These are phyloP conservation scores for Portevinia maculata DNA, from an alignment of 2,888 invertebrate species.

Conservation along the genomic window DNA sequence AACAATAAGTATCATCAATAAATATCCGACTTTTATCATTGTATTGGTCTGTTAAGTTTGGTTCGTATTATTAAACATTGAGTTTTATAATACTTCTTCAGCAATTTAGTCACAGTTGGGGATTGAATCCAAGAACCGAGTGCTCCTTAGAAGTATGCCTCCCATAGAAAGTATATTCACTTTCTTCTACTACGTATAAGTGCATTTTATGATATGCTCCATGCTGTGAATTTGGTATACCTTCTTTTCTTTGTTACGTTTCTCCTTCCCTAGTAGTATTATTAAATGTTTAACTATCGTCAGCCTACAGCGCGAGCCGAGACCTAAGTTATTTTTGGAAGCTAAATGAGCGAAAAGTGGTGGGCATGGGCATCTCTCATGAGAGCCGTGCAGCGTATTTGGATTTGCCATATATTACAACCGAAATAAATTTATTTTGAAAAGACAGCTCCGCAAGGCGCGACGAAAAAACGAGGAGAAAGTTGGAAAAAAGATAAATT, in stretches of 20 bases:
- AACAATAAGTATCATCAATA: too few species aligned
- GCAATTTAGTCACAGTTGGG: too few species aligned
- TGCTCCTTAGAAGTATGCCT: too few species aligned
- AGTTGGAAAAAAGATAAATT: constrained; percentile 51
- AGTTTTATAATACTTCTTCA: too few species aligned
- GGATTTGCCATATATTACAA: constrained; percentile 22
- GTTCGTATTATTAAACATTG: too few species aligned
- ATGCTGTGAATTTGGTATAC: not conserved
- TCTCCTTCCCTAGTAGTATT: not conserved
- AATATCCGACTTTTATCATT: too few species aligned
- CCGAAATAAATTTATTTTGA: constrained; percentile 29
- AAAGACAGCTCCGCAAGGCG: constrained; percentile 2
- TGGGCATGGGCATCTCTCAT: constrained; percentile 24
- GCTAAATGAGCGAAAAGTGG: constrained; percentile 23
- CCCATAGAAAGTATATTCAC: too few species aligned
- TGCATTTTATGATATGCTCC: too few species aligned
- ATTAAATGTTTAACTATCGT: not conserved
- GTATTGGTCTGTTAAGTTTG: too few species aligned
- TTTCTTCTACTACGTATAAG: too few species aligned
- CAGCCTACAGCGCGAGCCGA: constrained; percentile 3
- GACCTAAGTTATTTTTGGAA: constrained; percentile 46
- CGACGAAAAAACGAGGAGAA: constrained; percentile 13
- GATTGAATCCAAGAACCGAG: too few species aligned
- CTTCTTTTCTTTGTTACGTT: not conserved
- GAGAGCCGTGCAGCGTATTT: not conserved